These are phyloP conservation scores for Plotosus lineatus DNA, from an alignment of 2,113 vertebrate genomes.

Conservation along the genomic window DNA sequence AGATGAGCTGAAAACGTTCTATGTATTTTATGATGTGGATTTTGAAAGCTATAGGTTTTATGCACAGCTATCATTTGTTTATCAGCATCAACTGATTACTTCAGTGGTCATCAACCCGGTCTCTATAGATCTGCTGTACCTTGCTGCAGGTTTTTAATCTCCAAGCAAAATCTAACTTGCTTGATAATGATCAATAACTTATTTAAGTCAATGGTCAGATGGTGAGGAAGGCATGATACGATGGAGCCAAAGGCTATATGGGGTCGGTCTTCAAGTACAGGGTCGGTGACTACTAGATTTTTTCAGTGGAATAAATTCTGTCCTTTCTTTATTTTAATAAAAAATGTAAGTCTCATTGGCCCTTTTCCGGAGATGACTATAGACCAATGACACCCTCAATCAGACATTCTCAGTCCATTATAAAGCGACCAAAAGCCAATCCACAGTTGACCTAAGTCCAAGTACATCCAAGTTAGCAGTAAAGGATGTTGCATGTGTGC, in stretches of 20 bases:
- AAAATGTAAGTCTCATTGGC: background rate
- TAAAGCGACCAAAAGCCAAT: background rate
- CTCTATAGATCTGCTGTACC: no score
- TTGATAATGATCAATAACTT: no score
- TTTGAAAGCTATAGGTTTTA: background rate
- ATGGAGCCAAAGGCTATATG: no score
- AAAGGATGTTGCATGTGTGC: background rate
- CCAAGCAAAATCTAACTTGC: no score
- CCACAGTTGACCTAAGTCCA: background rate
- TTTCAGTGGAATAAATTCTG: background rate
- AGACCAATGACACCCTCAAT: background rate
- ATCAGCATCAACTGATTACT: background rate
- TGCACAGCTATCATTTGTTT: background rate
- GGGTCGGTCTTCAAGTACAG: no score
- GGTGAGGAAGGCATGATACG: no score
- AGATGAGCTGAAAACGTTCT: background rate
- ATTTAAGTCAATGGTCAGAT: no score
- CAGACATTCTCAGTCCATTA: background rate
- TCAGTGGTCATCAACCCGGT: no score
- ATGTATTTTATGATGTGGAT: background rate
- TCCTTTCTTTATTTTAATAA: background rate
- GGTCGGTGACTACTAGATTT: no score
- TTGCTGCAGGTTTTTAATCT: no score
- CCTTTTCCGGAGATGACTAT: background rate
- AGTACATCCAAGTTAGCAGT: background rate